Percentiles rank a stretch among this genome's conserved stretches.
Evolutionary conservation across 1,140 invertebrate species (phyloP).

Genomic region (Heterodera schachtii): DNA sequence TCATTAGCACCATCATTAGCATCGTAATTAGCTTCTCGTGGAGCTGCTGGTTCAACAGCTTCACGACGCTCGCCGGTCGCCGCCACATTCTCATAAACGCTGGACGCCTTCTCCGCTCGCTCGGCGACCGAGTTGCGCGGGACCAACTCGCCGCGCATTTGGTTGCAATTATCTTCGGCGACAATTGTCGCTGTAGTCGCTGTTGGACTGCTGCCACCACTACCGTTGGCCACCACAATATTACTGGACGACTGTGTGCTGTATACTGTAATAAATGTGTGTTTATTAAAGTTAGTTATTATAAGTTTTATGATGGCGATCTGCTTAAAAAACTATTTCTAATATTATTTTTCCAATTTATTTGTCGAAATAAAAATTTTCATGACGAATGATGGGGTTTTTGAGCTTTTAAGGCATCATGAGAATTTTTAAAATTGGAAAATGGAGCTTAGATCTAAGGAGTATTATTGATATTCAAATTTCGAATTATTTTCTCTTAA

Average conservation of each 20-base stretch:
- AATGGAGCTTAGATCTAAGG: no score
- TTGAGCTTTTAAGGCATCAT: no score
- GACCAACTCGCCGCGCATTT: neutral
- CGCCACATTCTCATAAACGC: constrained; percentile 44
- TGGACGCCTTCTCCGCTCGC: constrained; percentile 46
- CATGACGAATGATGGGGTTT: no score
- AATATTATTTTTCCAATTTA: no score
- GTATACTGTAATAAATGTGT: neutral
- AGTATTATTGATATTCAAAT: no score
- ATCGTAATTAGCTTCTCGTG: neutral
- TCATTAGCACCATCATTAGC: neutral
- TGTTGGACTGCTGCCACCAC: neutral
- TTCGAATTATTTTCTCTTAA: no score
- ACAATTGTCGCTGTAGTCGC: neutral
- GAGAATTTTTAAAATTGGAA: no score
- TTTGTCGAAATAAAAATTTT: no score
- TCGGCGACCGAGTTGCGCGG: constrained; percentile 32
- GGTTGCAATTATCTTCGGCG: constrained; percentile 5
- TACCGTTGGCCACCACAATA: neutral
- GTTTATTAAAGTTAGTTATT: neutral
- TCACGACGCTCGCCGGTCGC: neutral
- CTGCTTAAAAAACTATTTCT: neutral
- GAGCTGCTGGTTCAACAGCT: neutral
- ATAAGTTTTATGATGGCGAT: neutral
- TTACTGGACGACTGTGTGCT: neutral